These are phyloP conservation scores for Balearica regulorum DNA, from an alignment of 2,797 vertebrate genomes.

Conservation along the genomic window DNA sequence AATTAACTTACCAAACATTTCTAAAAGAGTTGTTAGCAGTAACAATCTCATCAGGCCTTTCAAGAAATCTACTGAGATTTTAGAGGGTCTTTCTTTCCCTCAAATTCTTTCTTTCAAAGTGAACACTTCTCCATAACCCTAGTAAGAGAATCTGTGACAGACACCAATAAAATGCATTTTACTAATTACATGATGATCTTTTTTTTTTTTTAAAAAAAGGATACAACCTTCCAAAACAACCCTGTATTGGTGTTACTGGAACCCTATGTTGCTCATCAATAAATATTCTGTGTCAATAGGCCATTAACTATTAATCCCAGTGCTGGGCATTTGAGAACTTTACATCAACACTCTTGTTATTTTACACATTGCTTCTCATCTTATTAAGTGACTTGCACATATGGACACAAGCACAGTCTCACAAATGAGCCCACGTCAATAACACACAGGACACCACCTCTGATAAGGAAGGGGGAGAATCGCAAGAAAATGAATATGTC, in stretches of 20 bases:
- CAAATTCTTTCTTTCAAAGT: neutral
- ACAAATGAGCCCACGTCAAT: slow-evolving; percentile 36
- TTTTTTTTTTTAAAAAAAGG: neutral
- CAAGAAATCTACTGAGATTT: neutral
- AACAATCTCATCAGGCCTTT: neutral
- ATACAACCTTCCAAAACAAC: neutral
- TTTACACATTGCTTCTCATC: slow-evolving; percentile 71
- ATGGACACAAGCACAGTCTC: slow-evolving; percentile 55
- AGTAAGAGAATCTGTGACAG: neutral
- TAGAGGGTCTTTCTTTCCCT: neutral
- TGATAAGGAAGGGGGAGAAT: neutral
- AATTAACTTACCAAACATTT: slow-evolving; percentile 26
- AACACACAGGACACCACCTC: neutral
- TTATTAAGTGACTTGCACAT: slow-evolving; percentile 67
- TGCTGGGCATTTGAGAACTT: slow-evolving; percentile 67
- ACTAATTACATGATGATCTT: neutral
- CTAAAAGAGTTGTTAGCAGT: neutral
- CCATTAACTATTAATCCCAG: slow-evolving; percentile 73
- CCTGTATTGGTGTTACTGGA: slow-evolving; percentile 42
- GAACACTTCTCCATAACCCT: neutral
- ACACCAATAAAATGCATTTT: neutral
- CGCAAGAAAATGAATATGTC: slow-evolving; percentile 33
- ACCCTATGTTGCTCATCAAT: slow-evolving; percentile 51
- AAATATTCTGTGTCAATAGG: slow-evolving; percentile 70
- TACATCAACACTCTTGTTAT: slow-evolving; percentile 73